These are phyloP conservation scores for Gastrophysa polygoni DNA, from an alignment of 2,888 invertebrate genomes.

Conservation along the genomic window DNA sequence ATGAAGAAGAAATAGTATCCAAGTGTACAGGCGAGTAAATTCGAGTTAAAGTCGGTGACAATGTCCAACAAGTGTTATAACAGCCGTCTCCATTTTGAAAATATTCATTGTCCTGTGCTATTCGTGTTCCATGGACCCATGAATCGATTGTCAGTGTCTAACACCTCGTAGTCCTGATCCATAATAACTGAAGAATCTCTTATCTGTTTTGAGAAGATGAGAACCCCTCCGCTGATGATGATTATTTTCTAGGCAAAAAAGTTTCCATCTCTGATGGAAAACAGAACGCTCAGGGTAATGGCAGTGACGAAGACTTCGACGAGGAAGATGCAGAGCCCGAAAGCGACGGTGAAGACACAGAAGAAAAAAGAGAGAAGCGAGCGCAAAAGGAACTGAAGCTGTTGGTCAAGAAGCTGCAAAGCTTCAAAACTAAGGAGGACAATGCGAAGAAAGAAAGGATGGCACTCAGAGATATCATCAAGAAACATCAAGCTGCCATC, in stretches of 20 bases:
- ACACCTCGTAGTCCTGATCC: not conserved
- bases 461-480: constrained; percentile 79
- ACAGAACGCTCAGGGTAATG: constrained; percentile 60
- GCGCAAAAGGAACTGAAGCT: constrained; percentile 74
- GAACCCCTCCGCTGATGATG: too few relatives aligned
- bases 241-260: constrained; percentile 44
- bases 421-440: constrained; percentile 68
- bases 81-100: not conserved
- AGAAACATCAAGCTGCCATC: constrained; percentile 77
- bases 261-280: constrained; percentile 57
- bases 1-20: not conserved
- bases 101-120: not conserved
- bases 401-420: constrained; percentile 62
- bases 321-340: constrained; percentile 65
- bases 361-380: constrained; percentile 65
- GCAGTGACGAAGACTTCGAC: constrained; percentile 62
- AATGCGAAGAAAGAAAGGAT: constrained; percentile 80
- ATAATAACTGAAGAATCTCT: too few relatives aligned
- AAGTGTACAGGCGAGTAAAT: not conserved
- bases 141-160: not conserved
- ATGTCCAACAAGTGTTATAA: not conserved
- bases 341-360: constrained; percentile 70
- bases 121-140: not conserved
- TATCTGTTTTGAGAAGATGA: too few relatives aligned
- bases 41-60: not conserved